Evolutionary conservation across 1,140 invertebrate species (phyloP), one percentile per base, ranked within the genome.

Genomic region (Trypoxylus dichotomus): DNA sequence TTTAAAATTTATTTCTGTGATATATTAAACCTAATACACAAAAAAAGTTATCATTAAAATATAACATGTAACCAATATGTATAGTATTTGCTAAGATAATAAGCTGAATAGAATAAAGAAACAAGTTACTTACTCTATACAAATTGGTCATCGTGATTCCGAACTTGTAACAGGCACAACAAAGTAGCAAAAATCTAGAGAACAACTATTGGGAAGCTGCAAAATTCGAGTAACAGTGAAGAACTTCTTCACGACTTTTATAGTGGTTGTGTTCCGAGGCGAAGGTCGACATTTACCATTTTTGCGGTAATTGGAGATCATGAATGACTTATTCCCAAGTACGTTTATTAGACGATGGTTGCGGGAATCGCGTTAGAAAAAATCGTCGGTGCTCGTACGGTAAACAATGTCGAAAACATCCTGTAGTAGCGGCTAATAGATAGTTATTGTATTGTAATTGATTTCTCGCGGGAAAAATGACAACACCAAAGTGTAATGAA

Each of bases 171-270:
- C n/a, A 5, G 19, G 19, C 47, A 54, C 47, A 54, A 54, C 19
- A 19, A 19, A 54, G 47, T 54, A 19, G n/a, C 15, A 19, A 19
- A n/a, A 54, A 19, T 54, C 47, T 19, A 37, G 32, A 2, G 6
- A 19, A 54, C 47, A 54, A n/a, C 47, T 54, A n/a, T 7, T 19
- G 47, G 15, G 2, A 54, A 54, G 47, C 19, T 54, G 47, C 47
- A 54, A 54, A 54, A 54, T 54, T 54, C 47, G 47, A 54, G 19
- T 54, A 54, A 54, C 47, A 19, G 47, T 19, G 15, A 54, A n/a
- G 47, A 54, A 54, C 15, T 54, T 54, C 47, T 54, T 54, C 47
- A 54, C 47, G 47, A 54, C 47, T 54, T 54, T 54, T 54, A 54
- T 54, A 54, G 47, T 7, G 15, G 47, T 54, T 54, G 19, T 54